Percentiles rank a stretch among this genome's conserved stretches.
Conservation (phyloP, 2,113 vertebrate species). For the Dunckerocampus dactyliophorus region DNA sequence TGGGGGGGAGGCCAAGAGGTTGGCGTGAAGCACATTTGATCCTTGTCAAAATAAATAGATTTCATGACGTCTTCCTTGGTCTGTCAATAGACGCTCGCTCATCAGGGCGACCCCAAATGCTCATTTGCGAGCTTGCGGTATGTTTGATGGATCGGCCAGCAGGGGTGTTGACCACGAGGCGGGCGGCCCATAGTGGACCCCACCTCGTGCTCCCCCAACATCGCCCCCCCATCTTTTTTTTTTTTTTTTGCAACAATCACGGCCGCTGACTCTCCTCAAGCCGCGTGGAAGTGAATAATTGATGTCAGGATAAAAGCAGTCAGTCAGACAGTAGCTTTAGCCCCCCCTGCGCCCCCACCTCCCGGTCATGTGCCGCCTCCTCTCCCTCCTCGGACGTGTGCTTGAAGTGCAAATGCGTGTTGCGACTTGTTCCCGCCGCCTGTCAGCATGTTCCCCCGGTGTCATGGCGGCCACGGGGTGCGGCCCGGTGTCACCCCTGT, state of each 20-base stretch:
- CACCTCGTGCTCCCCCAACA: too few species aligned
- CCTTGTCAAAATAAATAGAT: slow-evolving; percentile 76
- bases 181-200: background rate
- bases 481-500: slow-evolving; percentile 79
- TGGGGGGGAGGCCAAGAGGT: slow-evolving; percentile 59
- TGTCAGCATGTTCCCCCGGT: slow-evolving; percentile 92
- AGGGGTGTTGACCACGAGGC: background rate
- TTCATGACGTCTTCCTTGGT: slow-evolving; percentile 65
- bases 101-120: background rate
- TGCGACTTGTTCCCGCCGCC: slow-evolving; percentile 86
- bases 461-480: slow-evolving; percentile 89
- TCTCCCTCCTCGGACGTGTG: slow-evolving; percentile 68
- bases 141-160: slow-evolving; percentile 20
- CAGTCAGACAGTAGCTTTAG: slow-evolving; percentile 63
- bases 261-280: slow-evolving; percentile 23
- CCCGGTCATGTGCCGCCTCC: background rate
- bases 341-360: slow-evolving; percentile 11
- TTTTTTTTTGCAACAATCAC: slow-evolving; percentile 67
- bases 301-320: slow-evolving; percentile 76
- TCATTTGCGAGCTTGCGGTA: background rate
- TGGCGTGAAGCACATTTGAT: slow-evolving; percentile 67
- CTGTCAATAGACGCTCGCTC: background rate
- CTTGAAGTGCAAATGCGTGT: slow-evolving; percentile 92
- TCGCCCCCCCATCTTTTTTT: background rate
- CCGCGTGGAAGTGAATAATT: slow-evolving; percentile 75